phyloP scores from a whole-genome alignment of 1,140 invertebrate genomes.

The Globodera rostochiensis region DNA sequence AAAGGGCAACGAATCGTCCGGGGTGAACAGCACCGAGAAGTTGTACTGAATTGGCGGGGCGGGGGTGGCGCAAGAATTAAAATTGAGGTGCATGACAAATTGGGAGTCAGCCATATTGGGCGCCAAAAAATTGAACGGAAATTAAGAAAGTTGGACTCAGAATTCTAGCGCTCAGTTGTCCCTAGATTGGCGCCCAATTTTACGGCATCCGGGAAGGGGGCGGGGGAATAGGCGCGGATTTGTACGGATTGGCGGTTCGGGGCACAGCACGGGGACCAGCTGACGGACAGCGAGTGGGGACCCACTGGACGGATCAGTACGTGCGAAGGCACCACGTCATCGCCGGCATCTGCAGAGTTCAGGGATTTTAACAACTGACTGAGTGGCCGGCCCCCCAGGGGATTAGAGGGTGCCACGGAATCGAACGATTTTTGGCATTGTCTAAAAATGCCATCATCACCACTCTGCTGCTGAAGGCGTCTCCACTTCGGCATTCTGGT shows the following conservation, averaged over 20 bases:
- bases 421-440: too few relatives aligned
- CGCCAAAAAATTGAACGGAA: too few relatives aligned
- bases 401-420: neutral
- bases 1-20: constrained; percentile 37
- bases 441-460: neutral
- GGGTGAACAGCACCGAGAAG: constrained; percentile 58
- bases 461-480: constrained; percentile 30
- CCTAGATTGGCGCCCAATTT: too few relatives aligned
- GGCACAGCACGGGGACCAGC: constrained; percentile 56
- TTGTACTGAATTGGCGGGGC: constrained; percentile 35
- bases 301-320: constrained; percentile 52
- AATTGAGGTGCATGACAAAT: too few relatives aligned
- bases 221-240: too few relatives aligned
- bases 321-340: constrained; percentile 41
- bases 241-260: constrained; percentile 7
- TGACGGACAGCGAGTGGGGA: constrained; percentile 53
- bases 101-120: too few relatives aligned
- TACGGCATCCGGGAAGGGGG: too few relatives aligned
- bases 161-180: too few relatives aligned
- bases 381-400: constrained; percentile 7
- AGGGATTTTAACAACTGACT: constrained; percentile 14
- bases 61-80: neutral
- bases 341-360: too few relatives aligned
- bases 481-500: constrained; percentile 35
- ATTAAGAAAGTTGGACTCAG: too few relatives aligned